Evolutionary conservation across 2,113 vertebrate species (phyloP).

Genomic region (Todiramphus saurophagus): DNA sequence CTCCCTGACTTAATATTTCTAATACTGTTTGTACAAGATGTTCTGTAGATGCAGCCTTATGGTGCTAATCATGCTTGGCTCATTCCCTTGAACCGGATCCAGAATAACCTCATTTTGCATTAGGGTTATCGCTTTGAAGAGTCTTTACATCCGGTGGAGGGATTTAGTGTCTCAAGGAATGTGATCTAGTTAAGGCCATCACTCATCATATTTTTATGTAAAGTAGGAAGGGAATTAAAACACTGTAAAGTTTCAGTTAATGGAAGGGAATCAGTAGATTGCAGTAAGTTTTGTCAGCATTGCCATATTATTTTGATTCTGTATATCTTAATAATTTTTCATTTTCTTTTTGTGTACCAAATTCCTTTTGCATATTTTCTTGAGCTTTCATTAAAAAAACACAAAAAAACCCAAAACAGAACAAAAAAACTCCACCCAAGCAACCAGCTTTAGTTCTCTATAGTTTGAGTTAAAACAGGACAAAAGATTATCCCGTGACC

Average conservation of each 20-base stretch:
- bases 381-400: background rate
- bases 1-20: conserved; percentile 48
- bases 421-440: no score
- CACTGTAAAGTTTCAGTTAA: background rate
- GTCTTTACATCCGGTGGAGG: background rate
- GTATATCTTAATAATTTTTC: background rate
- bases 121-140: background rate
- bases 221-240: background rate
- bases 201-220: background rate
- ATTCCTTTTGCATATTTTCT: background rate
- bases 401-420: no score
- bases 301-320: background rate
- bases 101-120: conserved; percentile 30
- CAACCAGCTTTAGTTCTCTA: background rate
- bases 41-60: conserved; percentile 46
- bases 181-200: background rate
- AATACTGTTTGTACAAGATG: conserved; percentile 35
- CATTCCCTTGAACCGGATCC: conserved; percentile 33
- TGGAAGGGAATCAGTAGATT: background rate
- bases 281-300: background rate
- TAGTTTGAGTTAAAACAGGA: background rate
- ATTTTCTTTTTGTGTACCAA: background rate
- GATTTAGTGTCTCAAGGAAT: background rate
- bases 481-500: background rate
- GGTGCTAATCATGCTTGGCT: conserved; percentile 28